Base-by-base conservation (phyloP, 2,113 vertebrate species). In the Sander vitreus region DNA sequence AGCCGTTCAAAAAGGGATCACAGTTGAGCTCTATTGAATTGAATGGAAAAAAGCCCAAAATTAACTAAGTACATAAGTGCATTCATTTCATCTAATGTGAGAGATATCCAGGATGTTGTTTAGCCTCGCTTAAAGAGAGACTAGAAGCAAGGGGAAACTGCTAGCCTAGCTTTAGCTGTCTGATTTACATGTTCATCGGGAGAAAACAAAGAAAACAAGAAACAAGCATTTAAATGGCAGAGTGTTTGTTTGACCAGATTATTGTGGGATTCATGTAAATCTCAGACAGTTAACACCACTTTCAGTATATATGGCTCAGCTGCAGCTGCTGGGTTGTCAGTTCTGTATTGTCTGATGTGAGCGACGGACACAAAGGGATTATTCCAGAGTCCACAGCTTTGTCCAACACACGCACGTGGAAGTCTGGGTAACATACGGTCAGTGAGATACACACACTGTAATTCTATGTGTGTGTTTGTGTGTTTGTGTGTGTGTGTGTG, bases 341-440 rank as follows among this genome's bases (percentile, higher is more conserved):
- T 1, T 73, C 55, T n/a, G 57, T 3, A 64, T 87, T 87, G 83
- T 89, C 53, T 33, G 65, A 62, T 1, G 75, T 6, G 62, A 64
- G 33, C 10, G 57, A 64, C 2, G 1, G 36, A 82, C 79, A 91
- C 85, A 92, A 87, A 83, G 77, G 12, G 91, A 92, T 72, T 15
- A 63, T 91, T 92, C 91, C 60, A 88, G 91, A 88, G 81, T 36
- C n/a, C 18, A 21, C 66, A 33, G 78, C 87, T 89, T 83, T 91
- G 83, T 90, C 55, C 21, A 21, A 6, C 43, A 80, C 54, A 59
- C 60, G 63, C 13, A 45, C 25, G 14, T 21, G 47, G 66, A 59
- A 12, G 60, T 62, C 59, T 71, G 73, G 86, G 81, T 80, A 71
- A 81, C 81, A 21, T 48, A 39, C 57, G 48, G 81, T 77, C 81